phyloP scores from a whole-genome alignment of 2,797 vertebrate genomes.

The Furcifer pardalis region DNA sequence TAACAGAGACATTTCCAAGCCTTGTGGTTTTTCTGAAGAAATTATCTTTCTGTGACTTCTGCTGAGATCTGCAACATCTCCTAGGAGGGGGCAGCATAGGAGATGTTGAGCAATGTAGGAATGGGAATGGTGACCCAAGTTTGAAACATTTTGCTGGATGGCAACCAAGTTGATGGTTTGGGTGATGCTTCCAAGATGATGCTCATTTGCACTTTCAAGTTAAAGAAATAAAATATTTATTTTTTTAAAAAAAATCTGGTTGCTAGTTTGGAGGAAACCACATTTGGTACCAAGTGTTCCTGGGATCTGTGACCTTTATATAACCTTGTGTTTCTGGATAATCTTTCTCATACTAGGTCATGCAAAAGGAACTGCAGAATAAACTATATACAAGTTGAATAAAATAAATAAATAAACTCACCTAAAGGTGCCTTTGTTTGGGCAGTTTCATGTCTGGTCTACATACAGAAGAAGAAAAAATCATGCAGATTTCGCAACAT shows the following conservation, averaged over 20 bases:
- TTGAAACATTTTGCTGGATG: slow-evolving; percentile 3
- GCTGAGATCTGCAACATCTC: slow-evolving; percentile 59
- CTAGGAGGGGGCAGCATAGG: not conserved
- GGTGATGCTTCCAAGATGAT: not conserved
- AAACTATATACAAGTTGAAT: too few species aligned
- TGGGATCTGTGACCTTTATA: not conserved
- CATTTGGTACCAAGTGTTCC: too few species aligned
- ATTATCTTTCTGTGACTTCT: slow-evolving; percentile 71
- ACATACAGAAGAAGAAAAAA: too few species aligned
- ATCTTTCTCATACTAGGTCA: too few species aligned
- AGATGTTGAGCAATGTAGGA: slow-evolving; percentile 46
- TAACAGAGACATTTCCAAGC: slow-evolving; percentile 71
- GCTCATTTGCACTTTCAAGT: not conserved
- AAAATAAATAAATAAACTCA: too few species aligned
- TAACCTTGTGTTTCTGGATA: too few species aligned
- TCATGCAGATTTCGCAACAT: not conserved
- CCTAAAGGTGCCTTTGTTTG: too few species aligned
- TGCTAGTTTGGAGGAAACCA: not conserved
- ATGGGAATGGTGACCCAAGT: not conserved
- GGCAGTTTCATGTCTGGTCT: too few species aligned
- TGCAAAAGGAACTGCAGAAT: too few species aligned
- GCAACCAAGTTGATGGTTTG: not conserved
- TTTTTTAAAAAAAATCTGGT: not conserved
- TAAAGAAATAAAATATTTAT: not conserved
- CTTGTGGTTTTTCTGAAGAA: slow-evolving; percentile 72